Base-by-base conservation (phyloP, 1,140 invertebrate species). In the Caerostris darwini region DNA sequence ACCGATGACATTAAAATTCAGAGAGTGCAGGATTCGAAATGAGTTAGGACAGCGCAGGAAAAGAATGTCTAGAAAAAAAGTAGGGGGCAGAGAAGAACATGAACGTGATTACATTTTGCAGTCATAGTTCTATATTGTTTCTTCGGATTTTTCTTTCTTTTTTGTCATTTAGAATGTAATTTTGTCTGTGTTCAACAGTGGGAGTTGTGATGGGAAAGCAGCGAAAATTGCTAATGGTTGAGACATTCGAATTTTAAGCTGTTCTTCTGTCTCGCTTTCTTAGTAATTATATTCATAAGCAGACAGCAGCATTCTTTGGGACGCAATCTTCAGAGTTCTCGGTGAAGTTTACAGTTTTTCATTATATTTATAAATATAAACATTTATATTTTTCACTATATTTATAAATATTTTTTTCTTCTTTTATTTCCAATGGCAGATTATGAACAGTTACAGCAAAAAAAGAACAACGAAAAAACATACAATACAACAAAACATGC, bases 1-100 rank as follows among this genome's bases (percentile, higher is more conserved):
- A 71, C 64, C 67, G 67, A 90, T 69, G 64, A 57, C 88, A 77
- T 90, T 90, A 90, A 90, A 90, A 90, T 90, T 90, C 88, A 71
- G 87, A 50, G 53, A 56, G 8, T 7, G 19, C 34, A 7, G 34
- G 34, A 50, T 34, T 82, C 5, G 53, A 34, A 86, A 34, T n/a
- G 83, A 86, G 83, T 7, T 8, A 19, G 34, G 50, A 17, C 7
- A 34, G 10, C 34, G 61, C 34, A n/a, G 58, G 86, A 71, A 81
- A 69, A 54, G 88, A 77, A 61, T 17, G 82, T 58, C n/a, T 58
- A 14, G 90, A 58, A 34, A 50, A 81, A 61, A 19, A 19, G 8
- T 17, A 54, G 58, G 1, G 14, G 17, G 19, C 14, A 71, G 71
- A 90, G 58, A 59, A 57, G 71, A 82, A 91, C 69, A 71, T 17